phyloP scores from a whole-genome alignment of 1,140 invertebrate genomes.

The Ephestia elutella region DNA sequence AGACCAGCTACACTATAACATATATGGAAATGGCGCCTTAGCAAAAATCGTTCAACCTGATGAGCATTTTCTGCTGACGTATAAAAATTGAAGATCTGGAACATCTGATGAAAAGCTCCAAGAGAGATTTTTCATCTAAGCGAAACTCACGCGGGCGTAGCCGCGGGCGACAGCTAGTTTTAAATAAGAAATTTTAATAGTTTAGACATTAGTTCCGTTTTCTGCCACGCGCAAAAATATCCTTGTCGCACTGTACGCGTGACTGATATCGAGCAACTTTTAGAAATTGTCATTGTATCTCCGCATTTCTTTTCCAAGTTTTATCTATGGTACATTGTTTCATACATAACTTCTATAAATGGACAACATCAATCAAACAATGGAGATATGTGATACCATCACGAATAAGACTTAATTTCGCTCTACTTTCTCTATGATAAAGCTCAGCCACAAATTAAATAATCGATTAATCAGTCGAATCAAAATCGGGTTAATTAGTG shows the following conservation, averaged over 20 bases:
- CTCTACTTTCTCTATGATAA: constrained; percentile 16
- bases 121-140: no score
- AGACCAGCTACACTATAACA: no score
- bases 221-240: no score
- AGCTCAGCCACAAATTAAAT: constrained; percentile 5
- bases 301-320: not conserved
- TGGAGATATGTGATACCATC: not conserved
- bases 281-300: not conserved
- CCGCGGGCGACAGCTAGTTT: no score
- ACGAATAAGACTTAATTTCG: not conserved
- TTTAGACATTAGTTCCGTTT: no score
- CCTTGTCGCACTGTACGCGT: not conserved
- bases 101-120: no score
- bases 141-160: no score
- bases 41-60: no score
- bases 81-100: no score
- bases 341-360: not conserved
- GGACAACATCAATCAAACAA: not conserved
- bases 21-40: no score
- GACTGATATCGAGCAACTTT: not conserved
- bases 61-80: no score
- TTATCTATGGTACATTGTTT: not conserved
- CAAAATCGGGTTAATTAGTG: constrained; percentile 28
- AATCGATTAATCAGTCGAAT: constrained; percentile 15
- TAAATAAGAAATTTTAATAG: no score